Evolutionary conservation across 2,888 invertebrate genomes (phyloP).

Genomic region (Chrysina gloriosa): DNA sequence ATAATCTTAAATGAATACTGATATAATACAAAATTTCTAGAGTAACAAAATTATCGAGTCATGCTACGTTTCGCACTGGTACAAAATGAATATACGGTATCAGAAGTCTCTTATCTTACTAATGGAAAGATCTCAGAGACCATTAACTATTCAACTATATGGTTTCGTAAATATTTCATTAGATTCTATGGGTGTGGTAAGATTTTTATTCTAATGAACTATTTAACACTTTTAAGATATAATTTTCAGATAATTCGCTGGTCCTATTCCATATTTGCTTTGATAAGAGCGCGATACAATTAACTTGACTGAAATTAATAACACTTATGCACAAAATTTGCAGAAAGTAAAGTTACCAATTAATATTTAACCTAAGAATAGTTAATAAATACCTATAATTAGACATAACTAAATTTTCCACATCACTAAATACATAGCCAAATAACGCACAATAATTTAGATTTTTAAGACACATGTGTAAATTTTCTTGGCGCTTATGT

Average conservation of each 20-base stretch:
- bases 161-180: constrained; percentile 32
- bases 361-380: too few relatives aligned
- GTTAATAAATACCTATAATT: too few relatives aligned
- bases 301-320: neutral
- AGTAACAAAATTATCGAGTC: constrained; percentile 44
- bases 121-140: constrained; percentile 46
- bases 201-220: neutral
- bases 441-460: too few relatives aligned
- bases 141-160: constrained; percentile 22
- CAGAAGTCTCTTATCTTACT: constrained; percentile 43
- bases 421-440: too few relatives aligned
- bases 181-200: constrained; percentile 29
- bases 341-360: too few relatives aligned
- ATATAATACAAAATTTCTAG: constrained; percentile 18
- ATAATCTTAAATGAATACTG: neutral
- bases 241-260: constrained; percentile 38
- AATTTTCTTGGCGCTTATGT: too few relatives aligned
- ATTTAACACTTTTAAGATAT: neutral
- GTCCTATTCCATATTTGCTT: constrained; percentile 43
- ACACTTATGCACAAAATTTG: neutral
- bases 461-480: too few relatives aligned
- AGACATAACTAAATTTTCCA: too few relatives aligned
- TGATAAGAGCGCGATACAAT: constrained; percentile 40
- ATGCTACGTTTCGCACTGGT: constrained; percentile 45
- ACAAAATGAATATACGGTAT: constrained; percentile 22